These are phyloP conservation scores for Phylloscopus trochiloides DNA, from an alignment of 2,113 vertebrate species.

Conservation along the genomic window DNA sequence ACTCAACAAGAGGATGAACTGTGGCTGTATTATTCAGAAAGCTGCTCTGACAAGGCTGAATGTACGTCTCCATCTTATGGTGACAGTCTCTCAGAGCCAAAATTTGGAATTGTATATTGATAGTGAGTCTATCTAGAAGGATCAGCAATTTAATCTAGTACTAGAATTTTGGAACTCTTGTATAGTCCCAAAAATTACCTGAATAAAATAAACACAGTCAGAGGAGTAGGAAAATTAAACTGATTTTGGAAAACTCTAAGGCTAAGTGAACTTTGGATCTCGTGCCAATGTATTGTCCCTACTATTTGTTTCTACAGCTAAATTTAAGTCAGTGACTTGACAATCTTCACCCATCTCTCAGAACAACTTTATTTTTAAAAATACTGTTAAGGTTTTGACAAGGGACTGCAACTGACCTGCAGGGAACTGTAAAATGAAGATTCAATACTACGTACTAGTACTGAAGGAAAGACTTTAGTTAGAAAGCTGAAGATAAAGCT, in stretches of 20 bases:
- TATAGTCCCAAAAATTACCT: not conserved
- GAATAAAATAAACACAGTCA: not conserved
- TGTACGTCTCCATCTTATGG: not conserved
- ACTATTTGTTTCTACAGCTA: not conserved
- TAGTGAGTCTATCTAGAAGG: not conserved
- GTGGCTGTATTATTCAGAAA: conserved; percentile 6
- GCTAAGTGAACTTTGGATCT: not conserved
- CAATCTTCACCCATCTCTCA: not conserved
- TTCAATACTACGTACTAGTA: not conserved
- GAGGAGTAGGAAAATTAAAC: not conserved
- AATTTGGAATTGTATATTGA: not conserved
- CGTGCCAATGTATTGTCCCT: not conserved
- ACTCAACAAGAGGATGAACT: not conserved
- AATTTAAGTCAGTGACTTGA: not conserved
- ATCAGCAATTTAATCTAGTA: not conserved
- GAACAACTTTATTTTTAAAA: not conserved
- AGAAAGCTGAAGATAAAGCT: not conserved
- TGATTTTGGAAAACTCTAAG: not conserved
- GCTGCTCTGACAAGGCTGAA: not conserved
- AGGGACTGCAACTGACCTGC: not conserved
- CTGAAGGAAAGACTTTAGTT: not conserved
- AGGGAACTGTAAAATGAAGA: not conserved
- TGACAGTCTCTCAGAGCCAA: not conserved
- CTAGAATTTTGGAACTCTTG: not conserved
- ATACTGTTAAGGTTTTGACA: not conserved